Base-by-base conservation (phyloP, 2,888 invertebrate species). In the Ellobium chinense region DNA sequence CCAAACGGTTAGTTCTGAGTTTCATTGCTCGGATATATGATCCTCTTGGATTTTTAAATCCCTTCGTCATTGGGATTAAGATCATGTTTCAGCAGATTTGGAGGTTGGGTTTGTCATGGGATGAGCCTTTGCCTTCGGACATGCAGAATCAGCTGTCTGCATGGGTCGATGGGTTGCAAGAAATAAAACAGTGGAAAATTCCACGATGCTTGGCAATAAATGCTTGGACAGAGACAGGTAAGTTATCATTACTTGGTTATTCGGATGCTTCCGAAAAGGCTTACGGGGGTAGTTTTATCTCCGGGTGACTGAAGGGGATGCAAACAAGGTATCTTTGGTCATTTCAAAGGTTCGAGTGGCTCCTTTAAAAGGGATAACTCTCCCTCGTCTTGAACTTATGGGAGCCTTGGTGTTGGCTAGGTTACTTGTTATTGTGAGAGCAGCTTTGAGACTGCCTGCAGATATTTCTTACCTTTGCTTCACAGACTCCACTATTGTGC, bases 61-160 rank as follows among this genome's bases (percentile, higher is more conserved):
- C 82, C 24, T 81, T 83, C 31, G 81, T 37, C 18, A 78, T 84
- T 60, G 29, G 63, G 9, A 78, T 80, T 0, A 90, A 88, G 68
- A 82, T 85, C 2, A 37, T 89, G 9, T 66, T 90, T 37, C 89
- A 89, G 81, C 39, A 82, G 21, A 36, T 89, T 2, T 90, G 89
- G 87, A 75, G 78, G 27, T 37, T 66, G 21, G 72, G 84, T 3
- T 9, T 84, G 5, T 81, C 68, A 2, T 89, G 88, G 88, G 89
- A 89, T 83, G 84, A 84, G 3, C 31, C 31, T 14, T 24, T 72
- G 1, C 72, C 56, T 58, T 21, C 14, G 9, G 31, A 72, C 14
- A n/a, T 79, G 21, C 27, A 34, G 14, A 21, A 62, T 2, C 54
- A 62, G 36, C 39, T 79, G 24, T 62, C 39, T 24, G 31, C 5